Evolutionary conservation across 1,140 invertebrate genomes (phyloP), one percentile per base, ranked within the genome.

Genomic region (Oncopodura yosiiana): DNA sequence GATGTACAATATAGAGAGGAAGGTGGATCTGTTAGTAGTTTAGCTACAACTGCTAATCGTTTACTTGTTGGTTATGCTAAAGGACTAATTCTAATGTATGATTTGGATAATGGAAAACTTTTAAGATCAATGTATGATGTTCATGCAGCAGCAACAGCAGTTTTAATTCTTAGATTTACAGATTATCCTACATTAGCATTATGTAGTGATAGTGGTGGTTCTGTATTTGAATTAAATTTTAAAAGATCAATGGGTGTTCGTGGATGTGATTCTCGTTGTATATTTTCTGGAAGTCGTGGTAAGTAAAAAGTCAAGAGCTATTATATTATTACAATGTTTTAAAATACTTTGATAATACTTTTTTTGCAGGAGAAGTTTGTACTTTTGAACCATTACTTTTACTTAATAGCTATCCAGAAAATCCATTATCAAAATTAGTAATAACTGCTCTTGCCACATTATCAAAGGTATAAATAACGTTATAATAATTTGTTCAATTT

Each of bases 161-260:
- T 78, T 39, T 60, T 78, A 8, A 75, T 77, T 66, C 60, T 78
- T 36, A 74, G 77, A 64, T 87, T 85, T 66, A 84, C 83, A 69
- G 83, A 86, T 72, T 78, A 77, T 56, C 76, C 79, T 27, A 81
- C 80, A 4, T 68, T 89, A 44, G 87, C 87, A 5, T 71, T 96
- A 14, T 87, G 89, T 43, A 84, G 88, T 19, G 94, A 99, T 69
- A 94, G 88, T 54, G 92, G 93, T 14, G 94, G 94, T 2, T 95
- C 90, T n/a, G 93, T 98, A 3, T 98, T 94, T 79, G 85, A 96
- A 65, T 74, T 98, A 12, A 86, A 81, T 65, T 93, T 96, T 65
- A 91, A 87, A 61, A 75, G 91, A 51, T 81, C 87, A 6, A 78
- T 96, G 66, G 92, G 92, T 3, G 83, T 94, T 3, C 75, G 92